Percentiles rank a stretch among this genome's conserved stretches.
These are phyloP conservation scores for Aplochiton taeniatus DNA, from an alignment of 2,797 vertebrate genomes.

Conservation along the genomic window DNA sequence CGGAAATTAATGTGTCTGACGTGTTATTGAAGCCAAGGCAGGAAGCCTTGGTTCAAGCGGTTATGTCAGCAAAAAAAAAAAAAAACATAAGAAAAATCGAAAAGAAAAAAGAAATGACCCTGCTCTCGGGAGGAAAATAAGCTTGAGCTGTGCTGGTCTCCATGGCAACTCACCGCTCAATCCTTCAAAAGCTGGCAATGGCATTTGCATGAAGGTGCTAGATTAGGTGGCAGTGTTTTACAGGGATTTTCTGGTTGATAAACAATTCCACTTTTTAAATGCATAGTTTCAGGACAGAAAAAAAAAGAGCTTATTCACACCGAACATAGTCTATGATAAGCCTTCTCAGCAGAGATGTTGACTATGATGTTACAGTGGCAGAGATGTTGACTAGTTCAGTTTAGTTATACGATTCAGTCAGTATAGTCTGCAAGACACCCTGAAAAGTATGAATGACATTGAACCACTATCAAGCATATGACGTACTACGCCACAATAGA, in stretches of 20 bases:
- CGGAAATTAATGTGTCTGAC: no score
- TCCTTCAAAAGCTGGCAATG: conserved; percentile 73
- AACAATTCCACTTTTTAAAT: conserved; percentile 5
- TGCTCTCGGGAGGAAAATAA: conserved; percentile 82
- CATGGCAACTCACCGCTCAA: conserved; percentile 85
- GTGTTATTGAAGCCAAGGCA: no score
- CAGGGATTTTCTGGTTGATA: conserved; percentile 10
- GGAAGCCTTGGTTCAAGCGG: conserved; percentile 52
- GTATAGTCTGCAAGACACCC: no score
- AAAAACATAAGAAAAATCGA: no score
- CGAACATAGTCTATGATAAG: not conserved
- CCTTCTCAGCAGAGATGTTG: no score
- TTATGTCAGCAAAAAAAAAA: conserved; percentile 55
- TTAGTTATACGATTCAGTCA: no score
- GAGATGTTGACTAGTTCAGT: no score
- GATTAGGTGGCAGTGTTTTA: conserved; percentile 9
- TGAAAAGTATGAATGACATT: no score
- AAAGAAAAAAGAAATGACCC: conserved; percentile 38
- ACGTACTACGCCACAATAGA: no score
- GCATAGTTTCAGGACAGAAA: not conserved
- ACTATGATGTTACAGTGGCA: no score
- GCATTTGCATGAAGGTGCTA: conserved; percentile 71
- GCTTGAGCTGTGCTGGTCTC: conserved; percentile 82
- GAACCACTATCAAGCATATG: no score
- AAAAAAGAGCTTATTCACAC: not conserved